These are phyloP conservation scores for Scomber japonicus DNA, from an alignment of 2,113 vertebrate species.

Conservation along the genomic window DNA sequence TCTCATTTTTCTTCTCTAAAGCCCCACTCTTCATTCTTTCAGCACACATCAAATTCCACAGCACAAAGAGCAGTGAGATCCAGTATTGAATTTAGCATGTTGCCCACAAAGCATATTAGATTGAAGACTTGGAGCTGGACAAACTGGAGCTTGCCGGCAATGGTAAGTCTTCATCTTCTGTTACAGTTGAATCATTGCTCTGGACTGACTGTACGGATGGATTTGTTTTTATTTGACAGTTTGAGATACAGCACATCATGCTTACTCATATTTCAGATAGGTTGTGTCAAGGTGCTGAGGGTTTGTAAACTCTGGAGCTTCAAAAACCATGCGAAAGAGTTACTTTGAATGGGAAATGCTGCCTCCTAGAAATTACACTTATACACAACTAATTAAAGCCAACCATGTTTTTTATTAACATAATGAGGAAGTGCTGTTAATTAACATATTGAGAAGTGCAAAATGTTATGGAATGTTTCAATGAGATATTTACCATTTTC, in stretches of 20 bases:
- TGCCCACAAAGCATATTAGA: constrained; percentile 25
- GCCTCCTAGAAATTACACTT: no score
- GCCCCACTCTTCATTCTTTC: background rate
- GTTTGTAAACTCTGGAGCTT: background rate
- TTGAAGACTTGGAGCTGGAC: constrained; percentile 23
- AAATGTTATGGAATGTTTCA: no score
- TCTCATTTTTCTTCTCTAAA: constrained; percentile 9
- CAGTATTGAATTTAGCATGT: constrained; percentile 22
- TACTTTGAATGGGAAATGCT: no score
- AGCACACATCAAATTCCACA: background rate
- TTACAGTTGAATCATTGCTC: constrained; percentile 23
- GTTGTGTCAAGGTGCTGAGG: background rate
- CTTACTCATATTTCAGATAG: background rate
- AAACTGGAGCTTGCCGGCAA: background rate
- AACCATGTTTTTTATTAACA: no score
- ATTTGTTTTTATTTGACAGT: background rate
- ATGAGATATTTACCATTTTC: no score
- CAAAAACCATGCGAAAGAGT: background rate
- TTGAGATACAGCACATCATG: background rate
- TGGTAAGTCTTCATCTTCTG: constrained; percentile 8
- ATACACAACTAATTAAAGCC: no score
- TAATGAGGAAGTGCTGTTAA: no score
- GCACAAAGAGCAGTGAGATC: background rate
- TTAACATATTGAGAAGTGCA: no score
- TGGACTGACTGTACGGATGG: background rate